Percentiles rank a stretch among this genome's conserved stretches.
These are phyloP conservation scores for Engystomops pustulosus DNA, from an alignment of 2,113 vertebrate genomes.

Conservation along the genomic window DNA sequence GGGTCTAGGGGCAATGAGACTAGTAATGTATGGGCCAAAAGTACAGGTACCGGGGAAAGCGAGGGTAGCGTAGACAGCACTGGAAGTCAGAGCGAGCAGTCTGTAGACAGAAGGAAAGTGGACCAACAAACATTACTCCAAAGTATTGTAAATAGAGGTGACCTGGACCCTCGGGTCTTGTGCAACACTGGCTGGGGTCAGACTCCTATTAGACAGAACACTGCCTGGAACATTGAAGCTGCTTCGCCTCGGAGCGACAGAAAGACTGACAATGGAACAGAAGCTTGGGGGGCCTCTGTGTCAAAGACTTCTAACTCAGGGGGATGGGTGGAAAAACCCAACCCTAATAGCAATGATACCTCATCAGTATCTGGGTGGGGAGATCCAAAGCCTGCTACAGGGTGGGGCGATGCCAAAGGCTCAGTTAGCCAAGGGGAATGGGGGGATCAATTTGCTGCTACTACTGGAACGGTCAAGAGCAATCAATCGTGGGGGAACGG, in stretches of 20 bases:
- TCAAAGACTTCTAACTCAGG: slow-evolving; percentile 85
- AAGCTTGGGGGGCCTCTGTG: slow-evolving; percentile 84
- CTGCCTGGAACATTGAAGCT: slow-evolving; percentile 89
- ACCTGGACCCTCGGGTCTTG: slow-evolving; percentile 94
- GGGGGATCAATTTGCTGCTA: slow-evolving; percentile 78
- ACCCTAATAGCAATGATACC: slow-evolving; percentile 75
- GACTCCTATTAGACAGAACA: slow-evolving; percentile 95
- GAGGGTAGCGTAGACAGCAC: slow-evolving; percentile 87
- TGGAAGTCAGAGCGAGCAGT: slow-evolving; percentile 82
- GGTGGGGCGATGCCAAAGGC: slow-evolving; percentile 87
- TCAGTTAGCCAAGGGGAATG: slow-evolving; percentile 82
- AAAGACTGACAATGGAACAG: slow-evolving; percentile 85
- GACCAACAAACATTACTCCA: slow-evolving; percentile 77
- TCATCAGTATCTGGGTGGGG: slow-evolving; percentile 80
- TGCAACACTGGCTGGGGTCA: slow-evolving; percentile 98
- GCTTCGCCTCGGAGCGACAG: slow-evolving; percentile 76
- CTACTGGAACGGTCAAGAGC: slow-evolving; percentile 78
- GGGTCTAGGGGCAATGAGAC: slow-evolving; percentile 46
- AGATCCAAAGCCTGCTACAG: slow-evolving; percentile 79
- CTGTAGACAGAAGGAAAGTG: slow-evolving; percentile 77
- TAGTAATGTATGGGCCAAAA: slow-evolving; percentile 77
- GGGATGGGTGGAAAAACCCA: slow-evolving; percentile 82
- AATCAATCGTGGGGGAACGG: slow-evolving; percentile 79
- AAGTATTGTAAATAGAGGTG: slow-evolving; percentile 77
- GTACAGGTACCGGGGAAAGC: slow-evolving; percentile 78